Evolutionary conservation across 2,113 vertebrate species (phyloP).

Genomic region (Planiliza haematocheilus): DNA sequence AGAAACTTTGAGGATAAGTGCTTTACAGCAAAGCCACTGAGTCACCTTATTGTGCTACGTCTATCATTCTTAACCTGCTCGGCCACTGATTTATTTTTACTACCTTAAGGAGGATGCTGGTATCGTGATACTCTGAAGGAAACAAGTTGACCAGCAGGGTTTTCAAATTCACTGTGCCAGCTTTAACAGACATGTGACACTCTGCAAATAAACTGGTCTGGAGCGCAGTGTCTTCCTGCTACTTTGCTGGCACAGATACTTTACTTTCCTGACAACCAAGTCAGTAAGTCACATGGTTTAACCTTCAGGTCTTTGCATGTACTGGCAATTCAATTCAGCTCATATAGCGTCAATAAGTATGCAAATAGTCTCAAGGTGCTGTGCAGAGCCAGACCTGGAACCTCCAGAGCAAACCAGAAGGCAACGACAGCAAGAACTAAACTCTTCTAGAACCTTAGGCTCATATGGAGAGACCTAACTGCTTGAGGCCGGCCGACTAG

Average conservation of each 20-base stretch:
- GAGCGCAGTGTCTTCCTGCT: background rate
- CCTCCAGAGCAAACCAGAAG: background rate
- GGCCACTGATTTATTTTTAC: slow-evolving; percentile 24
- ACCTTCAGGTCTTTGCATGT: too few relatives aligned
- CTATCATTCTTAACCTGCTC: slow-evolving; percentile 23
- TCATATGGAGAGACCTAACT: too few relatives aligned
- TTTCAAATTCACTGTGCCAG: background rate
- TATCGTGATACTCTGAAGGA: slow-evolving; percentile 7
- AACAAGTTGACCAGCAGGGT: background rate
- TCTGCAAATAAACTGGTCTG: background rate
- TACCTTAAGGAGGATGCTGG: background rate
- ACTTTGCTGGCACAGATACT: slow-evolving; percentile 1
- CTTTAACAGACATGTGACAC: background rate
- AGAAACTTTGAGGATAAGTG: slow-evolving; percentile 34
- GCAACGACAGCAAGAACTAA: background rate
- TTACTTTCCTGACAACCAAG: background rate
- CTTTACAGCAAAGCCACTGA: slow-evolving; percentile 23
- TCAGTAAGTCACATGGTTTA: background rate
- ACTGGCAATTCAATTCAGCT: too few relatives aligned
- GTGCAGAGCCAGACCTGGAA: background rate
- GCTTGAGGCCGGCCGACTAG: too few relatives aligned
- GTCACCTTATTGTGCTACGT: background rate
- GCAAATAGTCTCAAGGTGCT: too few relatives aligned
- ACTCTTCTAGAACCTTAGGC: too few relatives aligned
- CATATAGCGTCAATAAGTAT: too few relatives aligned